Base-by-base conservation (phyloP, 2,888 invertebrate genomes). In the Pseudoips prasinana region DNA sequence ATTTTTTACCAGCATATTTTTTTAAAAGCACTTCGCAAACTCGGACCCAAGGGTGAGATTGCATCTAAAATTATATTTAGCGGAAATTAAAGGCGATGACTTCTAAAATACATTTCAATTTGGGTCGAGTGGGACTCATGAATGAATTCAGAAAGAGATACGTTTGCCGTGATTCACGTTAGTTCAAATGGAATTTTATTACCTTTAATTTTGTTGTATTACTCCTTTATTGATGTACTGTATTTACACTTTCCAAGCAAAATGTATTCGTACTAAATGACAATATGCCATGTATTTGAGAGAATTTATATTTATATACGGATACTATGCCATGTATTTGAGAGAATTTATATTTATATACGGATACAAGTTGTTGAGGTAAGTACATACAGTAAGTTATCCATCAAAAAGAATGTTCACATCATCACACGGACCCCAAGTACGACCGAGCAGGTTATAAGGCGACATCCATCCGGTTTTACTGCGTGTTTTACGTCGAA, bases 71-170 rank as follows among this genome's bases (percentile, higher is more conserved):
- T 81, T 77, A 78, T 78, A 78, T 79, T 82, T 73, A 73, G 73
- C 76, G 82, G 77, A 84, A 84, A 82, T 84, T 81, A 84, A 81
- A 74, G 73, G 74, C 64, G 72, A 64, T 74, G 73, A 67, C 71
- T 74, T 71, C 66, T 71, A 69, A 80, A 79, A 82, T 81, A 76
- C 79, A 81, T 81, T 84, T 77, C 75, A 78, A 80, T 83, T 83
- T 77, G 67, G 71, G 73, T 69, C 70, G 69, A 64, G 73, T 64
- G 73, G 68, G 72, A 64, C 64, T 62, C 68, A 56, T 73, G 64
- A 68, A 67, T 67, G 62, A 59, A 50, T 58, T 55, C 60, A 63
- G 58, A 63, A 55, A 58, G 41, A 61, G 64, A 64, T 61, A 57
- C 54, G 52, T 64, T 56, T 50, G 33, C 44, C 42, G 41, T 53